These are phyloP conservation scores for Protonibea diacanthus DNA, from an alignment of 2,797 vertebrate genomes.

Conservation along the genomic window DNA sequence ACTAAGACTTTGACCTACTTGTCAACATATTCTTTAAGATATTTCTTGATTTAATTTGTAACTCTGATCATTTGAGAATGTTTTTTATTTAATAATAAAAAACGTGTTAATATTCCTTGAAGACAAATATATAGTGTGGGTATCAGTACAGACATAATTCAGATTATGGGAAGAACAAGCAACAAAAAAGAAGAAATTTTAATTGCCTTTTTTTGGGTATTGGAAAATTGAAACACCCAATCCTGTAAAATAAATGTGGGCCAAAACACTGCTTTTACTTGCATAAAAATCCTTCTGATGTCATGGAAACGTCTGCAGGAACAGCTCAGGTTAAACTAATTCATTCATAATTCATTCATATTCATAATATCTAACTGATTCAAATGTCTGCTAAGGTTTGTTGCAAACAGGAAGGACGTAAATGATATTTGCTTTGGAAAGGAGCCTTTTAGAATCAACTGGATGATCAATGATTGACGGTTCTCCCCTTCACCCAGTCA, in stretches of 20 bases:
- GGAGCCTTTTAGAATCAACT: not conserved
- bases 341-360: too few species aligned
- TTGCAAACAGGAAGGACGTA: not conserved
- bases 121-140: not conserved
- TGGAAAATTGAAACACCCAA: not conserved
- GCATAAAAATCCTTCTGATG: not conserved
- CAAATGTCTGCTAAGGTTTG: not conserved
- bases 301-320: not conserved
- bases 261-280: not conserved
- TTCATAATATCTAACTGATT: not conserved
- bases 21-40: not conserved
- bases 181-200: not conserved
- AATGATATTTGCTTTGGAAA: not conserved
- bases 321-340: not conserved
- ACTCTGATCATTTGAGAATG: not conserved
- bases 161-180: too few species aligned
- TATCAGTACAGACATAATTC: not conserved
- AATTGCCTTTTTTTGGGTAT: not conserved
- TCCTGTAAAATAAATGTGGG: not conserved
- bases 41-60: not conserved
- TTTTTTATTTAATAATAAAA: not conserved
- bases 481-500: not conserved
- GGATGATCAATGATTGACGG: slow-evolving; percentile 19
- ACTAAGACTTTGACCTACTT: not conserved
- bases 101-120: not conserved